Evolutionary conservation across 2,888 invertebrate genomes (phyloP).

Genomic region (Drosophila fungiperda): DNA sequence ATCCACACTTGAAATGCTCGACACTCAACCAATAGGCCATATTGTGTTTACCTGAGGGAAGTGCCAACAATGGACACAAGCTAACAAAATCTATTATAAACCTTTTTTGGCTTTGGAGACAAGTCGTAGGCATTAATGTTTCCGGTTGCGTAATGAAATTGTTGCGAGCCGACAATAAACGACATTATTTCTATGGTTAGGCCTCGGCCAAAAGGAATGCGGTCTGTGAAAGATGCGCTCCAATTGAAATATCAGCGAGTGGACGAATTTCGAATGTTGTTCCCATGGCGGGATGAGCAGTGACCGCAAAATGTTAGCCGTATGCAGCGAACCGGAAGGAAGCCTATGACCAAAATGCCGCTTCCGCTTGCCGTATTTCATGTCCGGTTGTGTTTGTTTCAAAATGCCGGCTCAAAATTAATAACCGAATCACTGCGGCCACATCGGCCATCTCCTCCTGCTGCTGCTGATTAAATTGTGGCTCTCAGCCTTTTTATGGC

Average conservation of each 20-base stretch:
- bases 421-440: conserved; percentile 25
- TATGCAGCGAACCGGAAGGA: conserved; percentile 75
- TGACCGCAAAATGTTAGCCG: conserved; percentile 70
- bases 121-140: conserved; percentile 29
- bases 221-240: conserved; percentile 49
- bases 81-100: conserved; percentile 5
- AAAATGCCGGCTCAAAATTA: conserved; percentile 48
- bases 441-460: conserved; percentile 8
- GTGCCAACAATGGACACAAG: not conserved
- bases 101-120: not conserved
- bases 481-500: conserved; percentile 46
- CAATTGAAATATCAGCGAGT: conserved; percentile 54
- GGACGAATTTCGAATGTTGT: conserved; percentile 57
- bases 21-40: not conserved
- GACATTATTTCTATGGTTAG: conserved; percentile 32
- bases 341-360: conserved; percentile 67
- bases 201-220: conserved; percentile 20
- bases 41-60: conserved; percentile 2
- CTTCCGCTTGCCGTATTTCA: conserved; percentile 61
- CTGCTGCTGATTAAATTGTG: conserved; percentile 36
- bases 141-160: conserved; percentile 45
- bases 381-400: conserved; percentile 50
- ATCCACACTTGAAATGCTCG: not conserved
- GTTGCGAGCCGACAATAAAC: conserved; percentile 28
- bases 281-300: not conserved